phyloP scores from a whole-genome alignment of 2,888 invertebrate genomes.

The Biston betularia region DNA sequence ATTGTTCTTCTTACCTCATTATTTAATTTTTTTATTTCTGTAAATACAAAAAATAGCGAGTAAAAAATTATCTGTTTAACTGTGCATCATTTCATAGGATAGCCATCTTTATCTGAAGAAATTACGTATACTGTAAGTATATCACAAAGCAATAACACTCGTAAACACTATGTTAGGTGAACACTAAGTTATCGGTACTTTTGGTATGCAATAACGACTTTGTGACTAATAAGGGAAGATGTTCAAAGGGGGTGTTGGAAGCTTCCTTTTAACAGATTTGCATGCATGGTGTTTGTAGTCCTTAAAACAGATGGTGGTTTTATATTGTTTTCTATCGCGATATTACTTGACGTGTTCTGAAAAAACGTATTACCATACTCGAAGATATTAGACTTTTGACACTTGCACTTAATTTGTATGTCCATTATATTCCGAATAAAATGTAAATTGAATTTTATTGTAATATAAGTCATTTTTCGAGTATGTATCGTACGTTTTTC shows the following conservation, averaged over 20 bases:
- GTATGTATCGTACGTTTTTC: slow-evolving; percentile 59
- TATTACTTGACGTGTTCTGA: slow-evolving; percentile 60
- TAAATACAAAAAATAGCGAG: slow-evolving; percentile 86
- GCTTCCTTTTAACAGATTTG: slow-evolving; percentile 52
- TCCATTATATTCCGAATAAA: neutral
- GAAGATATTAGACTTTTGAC: neutral
- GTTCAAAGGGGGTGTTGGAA: slow-evolving; percentile 49
- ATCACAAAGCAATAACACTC: slow-evolving; percentile 85
- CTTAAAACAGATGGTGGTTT: slow-evolving; percentile 77
- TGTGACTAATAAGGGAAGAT: slow-evolving; percentile 65
- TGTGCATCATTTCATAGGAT: slow-evolving; percentile 91
- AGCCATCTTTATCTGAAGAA: slow-evolving; percentile 88
- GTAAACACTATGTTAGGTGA: slow-evolving; percentile 84
- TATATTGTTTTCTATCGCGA: slow-evolving; percentile 61
- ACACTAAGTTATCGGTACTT: slow-evolving; percentile 52
- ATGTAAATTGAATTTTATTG: neutral
- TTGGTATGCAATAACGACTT: slow-evolving; percentile 38
- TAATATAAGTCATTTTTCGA: neutral
- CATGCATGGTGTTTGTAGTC: slow-evolving; percentile 80
- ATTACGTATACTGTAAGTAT: slow-evolving; percentile 86
- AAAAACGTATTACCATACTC: slow-evolving; percentile 56
- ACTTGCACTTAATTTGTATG: neutral
- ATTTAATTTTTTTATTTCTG: slow-evolving; percentile 72
- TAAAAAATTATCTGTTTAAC: slow-evolving; percentile 92
- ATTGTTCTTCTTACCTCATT: slow-evolving; percentile 56